These are phyloP conservation scores for Tor tambroides DNA, from an alignment of 2,113 vertebrate genomes.

Conservation along the genomic window DNA sequence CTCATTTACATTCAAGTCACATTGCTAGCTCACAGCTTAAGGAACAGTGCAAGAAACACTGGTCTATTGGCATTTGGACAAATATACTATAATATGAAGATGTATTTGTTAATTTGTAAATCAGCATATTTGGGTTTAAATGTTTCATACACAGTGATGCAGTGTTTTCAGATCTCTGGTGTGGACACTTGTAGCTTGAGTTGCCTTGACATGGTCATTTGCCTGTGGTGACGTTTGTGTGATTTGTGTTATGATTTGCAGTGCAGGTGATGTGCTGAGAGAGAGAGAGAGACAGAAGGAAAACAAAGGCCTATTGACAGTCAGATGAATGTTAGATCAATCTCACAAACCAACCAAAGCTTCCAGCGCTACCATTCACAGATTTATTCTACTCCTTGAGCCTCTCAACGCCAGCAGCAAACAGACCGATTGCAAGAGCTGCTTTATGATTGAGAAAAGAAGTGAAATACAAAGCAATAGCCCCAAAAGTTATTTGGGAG, in stretches of 20 bases:
- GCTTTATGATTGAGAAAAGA: not conserved
- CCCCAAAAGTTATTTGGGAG: not conserved
- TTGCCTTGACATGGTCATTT: slow-evolving; percentile 13
- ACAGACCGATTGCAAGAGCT: not conserved
- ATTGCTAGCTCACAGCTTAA: not conserved
- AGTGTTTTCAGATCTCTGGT: not conserved
- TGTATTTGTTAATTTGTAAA: not conserved
- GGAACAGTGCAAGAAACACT: not conserved
- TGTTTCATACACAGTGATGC: not conserved
- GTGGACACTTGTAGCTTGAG: not conserved
- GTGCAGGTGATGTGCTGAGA: not conserved
- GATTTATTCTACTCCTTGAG: slow-evolving; percentile 14
- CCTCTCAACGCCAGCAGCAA: not conserved
- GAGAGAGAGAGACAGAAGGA: not conserved
- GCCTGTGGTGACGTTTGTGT: slow-evolving; percentile 8
- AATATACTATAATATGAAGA: not conserved
- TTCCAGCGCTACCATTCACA: not conserved
- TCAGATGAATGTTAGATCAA: slow-evolving; percentile 41
- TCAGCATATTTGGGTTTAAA: not conserved
- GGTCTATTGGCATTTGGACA: not conserved
- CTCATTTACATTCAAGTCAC: not conserved
- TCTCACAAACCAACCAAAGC: not conserved
- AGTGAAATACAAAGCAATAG: not conserved
- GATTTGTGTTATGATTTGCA: slow-evolving; percentile 46
- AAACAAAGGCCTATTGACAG: slow-evolving; percentile 27